phyloP scores from a whole-genome alignment of 2,113 vertebrate species.

The Rhinichthys klamathensis region DNA sequence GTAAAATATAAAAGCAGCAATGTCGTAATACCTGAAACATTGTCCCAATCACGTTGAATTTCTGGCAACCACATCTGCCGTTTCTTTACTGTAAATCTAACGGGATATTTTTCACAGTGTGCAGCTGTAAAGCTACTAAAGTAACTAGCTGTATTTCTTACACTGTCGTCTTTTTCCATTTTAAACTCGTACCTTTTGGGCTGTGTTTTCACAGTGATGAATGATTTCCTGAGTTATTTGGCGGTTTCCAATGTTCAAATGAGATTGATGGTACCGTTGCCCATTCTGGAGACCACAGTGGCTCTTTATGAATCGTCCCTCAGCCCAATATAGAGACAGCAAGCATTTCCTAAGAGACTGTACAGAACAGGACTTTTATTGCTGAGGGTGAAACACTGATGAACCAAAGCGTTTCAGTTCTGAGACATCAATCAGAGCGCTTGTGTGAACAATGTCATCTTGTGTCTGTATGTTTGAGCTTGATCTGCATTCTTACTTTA shows the following conservation, averaged over 20 bases:
- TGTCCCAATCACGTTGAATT: background rate
- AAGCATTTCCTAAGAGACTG: background rate
- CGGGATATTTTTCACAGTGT: background rate
- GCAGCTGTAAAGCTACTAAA: background rate
- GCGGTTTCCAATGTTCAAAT: constrained; percentile 22
- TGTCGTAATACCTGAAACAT: background rate
- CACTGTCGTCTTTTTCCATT: background rate
- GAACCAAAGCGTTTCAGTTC: background rate
- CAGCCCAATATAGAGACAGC: constrained; percentile 14
- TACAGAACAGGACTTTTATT: constrained; percentile 16
- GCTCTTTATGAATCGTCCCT: background rate
- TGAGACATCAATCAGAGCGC: background rate
- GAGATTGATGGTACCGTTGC: constrained; percentile 47
- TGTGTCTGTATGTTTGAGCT: background rate
- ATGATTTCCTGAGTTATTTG: constrained; percentile 35
- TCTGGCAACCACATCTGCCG: background rate
- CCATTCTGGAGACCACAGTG: constrained; percentile 6
- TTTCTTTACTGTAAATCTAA: too few relatives aligned
- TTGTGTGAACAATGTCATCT: background rate
- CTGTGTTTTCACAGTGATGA: background rate
- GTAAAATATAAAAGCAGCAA: background rate
- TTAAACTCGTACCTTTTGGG: background rate
- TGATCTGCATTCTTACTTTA: background rate
- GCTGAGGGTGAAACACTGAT: background rate
- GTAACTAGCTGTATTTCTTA: background rate